Conservation (phyloP, 2,888 invertebrate species). For the Eurois occulta region DNA sequence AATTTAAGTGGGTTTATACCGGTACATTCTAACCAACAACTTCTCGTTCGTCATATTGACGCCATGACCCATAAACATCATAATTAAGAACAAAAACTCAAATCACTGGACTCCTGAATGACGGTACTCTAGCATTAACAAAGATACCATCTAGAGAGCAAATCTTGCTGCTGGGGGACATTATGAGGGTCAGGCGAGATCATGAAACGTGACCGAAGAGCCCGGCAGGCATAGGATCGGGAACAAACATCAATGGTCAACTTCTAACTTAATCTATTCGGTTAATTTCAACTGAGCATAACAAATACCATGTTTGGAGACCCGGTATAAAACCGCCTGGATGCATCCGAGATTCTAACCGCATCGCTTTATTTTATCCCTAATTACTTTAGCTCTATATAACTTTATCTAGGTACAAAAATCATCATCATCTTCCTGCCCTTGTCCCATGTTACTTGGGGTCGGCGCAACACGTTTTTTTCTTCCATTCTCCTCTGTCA, state of each 20-base stretch:
- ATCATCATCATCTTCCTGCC: too few relatives aligned
- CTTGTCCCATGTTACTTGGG: too few relatives aligned
- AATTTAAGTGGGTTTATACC: background rate
- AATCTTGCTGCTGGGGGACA: background rate
- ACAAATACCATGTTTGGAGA: background rate
- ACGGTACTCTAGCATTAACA: background rate
- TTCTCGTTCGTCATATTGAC: background rate
- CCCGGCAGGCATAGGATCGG: background rate
- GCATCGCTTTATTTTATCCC: background rate
- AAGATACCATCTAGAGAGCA: background rate
- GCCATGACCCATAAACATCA: background rate
- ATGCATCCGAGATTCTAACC: background rate
- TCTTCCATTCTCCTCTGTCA: too few relatives aligned
- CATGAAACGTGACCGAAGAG: background rate
- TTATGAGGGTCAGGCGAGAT: background rate
- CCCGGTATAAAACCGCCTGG: constrained; percentile 1
- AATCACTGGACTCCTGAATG: background rate
- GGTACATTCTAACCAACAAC: background rate
- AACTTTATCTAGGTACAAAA: background rate
- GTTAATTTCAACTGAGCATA: background rate
- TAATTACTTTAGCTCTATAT: background rate
- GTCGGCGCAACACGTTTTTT: too few relatives aligned
- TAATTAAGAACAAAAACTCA: background rate
- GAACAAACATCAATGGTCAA: background rate
- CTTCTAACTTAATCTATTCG: background rate